Evolutionary conservation across 2,888 invertebrate genomes (phyloP).

Genomic region (Osmoderma eremita): DNA sequence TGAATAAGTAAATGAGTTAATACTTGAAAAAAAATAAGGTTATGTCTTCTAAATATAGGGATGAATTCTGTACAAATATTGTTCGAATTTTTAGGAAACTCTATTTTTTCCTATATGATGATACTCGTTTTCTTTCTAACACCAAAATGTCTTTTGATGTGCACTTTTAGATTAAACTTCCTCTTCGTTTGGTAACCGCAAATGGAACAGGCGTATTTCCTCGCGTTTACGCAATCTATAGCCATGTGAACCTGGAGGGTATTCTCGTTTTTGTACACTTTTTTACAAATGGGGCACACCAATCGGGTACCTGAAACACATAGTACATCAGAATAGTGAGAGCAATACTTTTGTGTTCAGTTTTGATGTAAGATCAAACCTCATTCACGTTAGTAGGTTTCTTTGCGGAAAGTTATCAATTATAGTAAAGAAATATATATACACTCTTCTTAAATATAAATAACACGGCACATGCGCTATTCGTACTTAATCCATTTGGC

Average conservation of each 20-base stretch:
- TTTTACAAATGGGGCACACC: constrained; percentile 42
- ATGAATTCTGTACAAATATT: neutral
- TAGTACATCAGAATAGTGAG: neutral
- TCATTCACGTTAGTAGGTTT: constrained; percentile 35
- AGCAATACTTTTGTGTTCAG: constrained; percentile 7
- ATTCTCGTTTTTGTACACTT: constrained; percentile 43
- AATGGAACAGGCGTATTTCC: constrained; percentile 39
- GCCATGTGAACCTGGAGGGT: constrained; percentile 43
- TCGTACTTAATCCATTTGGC: too few relatives aligned
- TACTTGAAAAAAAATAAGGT: constrained; percentile 28
- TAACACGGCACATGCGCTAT: too few relatives aligned
- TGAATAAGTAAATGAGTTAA: constrained; percentile 27
- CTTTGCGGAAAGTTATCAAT: constrained; percentile 20
- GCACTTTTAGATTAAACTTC: constrained; percentile 42
- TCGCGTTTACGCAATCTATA: constrained; percentile 43
- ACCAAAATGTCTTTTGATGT: constrained; percentile 40
- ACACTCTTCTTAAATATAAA: neutral
- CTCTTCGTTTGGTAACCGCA: constrained; percentile 42
- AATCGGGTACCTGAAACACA: constrained; percentile 33
- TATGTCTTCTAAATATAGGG: constrained; percentile 18
- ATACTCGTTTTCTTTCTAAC: constrained; percentile 29
- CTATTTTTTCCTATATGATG: constrained; percentile 18
- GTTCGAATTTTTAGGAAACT: neutral
- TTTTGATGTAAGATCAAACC: constrained; percentile 20
- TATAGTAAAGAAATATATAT: constrained; percentile 21